Base-by-base conservation (phyloP, 2,888 invertebrate species). In the Apoda limacodes region DNA sequence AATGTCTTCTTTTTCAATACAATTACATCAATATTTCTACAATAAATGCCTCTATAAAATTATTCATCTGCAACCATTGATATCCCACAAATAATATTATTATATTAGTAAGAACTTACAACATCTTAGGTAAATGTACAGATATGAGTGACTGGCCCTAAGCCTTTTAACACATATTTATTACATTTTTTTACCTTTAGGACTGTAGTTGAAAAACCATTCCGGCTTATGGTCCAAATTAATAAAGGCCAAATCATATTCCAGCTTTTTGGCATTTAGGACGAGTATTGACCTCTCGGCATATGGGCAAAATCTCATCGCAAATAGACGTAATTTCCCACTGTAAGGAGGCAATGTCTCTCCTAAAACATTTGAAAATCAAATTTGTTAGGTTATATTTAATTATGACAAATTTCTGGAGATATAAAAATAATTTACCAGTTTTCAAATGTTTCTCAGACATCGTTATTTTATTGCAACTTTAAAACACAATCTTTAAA, bases 281-380 rank as follows among this genome's bases (percentile, higher is more conserved):
- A 89, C 87, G 20, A 93, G 74, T 42, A 90, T 86, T 25, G 85
- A 85, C 40, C 93, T 82, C 53, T 93, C 89, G 0, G 92, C 90
- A 48, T 84, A 93, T 0, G 93, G 93, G 51, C 93, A 93, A 66
- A 92, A 93, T 45, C 92, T 83, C 89, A 92, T 93, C 13, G 89
- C 89, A 54, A 90, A 93, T 2, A 93, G 56, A 5, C 91, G 86
- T 28, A 90, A 60, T 56, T 87, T 86, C 2, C 88, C 90, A 47
- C 75, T 74, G 38, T 85, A 69, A 6, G 83, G 68, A 1, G 92
- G 91, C 28, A 84, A 68, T 13, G 62, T 63, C 31, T 90, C 88
- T 45, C 90, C 92, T 92, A 47, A 25, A 46, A 59, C 27, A 25
- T 14, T 37, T 44, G 42, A 52, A 37, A 36, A 28, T 42, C 52